Base-by-base conservation (phyloP, 2,113 vertebrate species). In the Brienomyrus longianalis region DNA sequence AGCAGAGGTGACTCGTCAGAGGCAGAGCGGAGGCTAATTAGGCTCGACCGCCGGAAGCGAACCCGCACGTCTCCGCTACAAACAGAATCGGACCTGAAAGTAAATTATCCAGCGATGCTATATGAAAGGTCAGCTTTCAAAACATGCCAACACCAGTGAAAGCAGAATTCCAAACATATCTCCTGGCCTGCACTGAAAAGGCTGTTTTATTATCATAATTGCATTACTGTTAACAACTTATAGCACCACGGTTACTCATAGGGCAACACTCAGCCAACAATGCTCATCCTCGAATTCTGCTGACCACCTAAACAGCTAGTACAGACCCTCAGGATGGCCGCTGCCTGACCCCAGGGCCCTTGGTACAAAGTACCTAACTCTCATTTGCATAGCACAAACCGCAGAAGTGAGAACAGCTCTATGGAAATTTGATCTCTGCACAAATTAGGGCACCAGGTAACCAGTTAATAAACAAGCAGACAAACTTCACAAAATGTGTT, bases 171-270 rank as follows among this genome's bases (percentile, higher is more conserved):
- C 74, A 80, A 43, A 80, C 11, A 80, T 80, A 80, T 43, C 35
- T 80, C 35, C 74, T 43, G 31, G 15, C 39, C 43, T 19, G 74
- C 13, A 80, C 35, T 80, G 74, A 80, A 80, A 39, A 80, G 74
- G 35, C 19, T 80, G 62, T 70, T 80, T n/a, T 84, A 83, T 86
- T 35, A 90, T 91, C 88, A 92, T 92, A 92, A 92, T 91, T 93
- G 87, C 88, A 90, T 92, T 90, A 92, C 86, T 77, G 89, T 88
- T 93, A 93, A 93, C 92, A 90, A 91, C 92, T 91, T 90, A 84
- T 89, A 90, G 91, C 88, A 92, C 90, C 39, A 80, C 86, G 88
- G 90, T 92, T 91, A 90, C 91, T 90, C 91, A 88, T 54, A 27
- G 43, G 90, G 89, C 83, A 92, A 90, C 87, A 90, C 87, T 89